A percentile compares a stretch with the other conserved stretches of the same genome.
These are phyloP conservation scores for Megaceryle maxima DNA, from an alignment of 2,113 vertebrate genomes.

Conservation along the genomic window DNA sequence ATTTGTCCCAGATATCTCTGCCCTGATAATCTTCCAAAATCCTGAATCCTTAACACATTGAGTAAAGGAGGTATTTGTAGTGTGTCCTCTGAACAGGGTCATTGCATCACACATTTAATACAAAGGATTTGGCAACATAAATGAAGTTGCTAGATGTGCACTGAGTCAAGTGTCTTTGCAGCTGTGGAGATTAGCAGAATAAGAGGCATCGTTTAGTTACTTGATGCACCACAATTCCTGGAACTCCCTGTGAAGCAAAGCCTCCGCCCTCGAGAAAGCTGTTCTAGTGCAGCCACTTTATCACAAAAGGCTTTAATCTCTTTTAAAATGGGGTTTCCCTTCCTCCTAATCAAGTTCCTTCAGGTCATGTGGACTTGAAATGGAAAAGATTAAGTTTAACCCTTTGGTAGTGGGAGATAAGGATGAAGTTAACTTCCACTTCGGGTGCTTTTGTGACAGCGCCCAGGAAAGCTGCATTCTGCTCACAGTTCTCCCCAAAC, in stretches of 20 bases:
- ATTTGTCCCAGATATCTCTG: not conserved
- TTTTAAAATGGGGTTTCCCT: slow-evolving; percentile 2
- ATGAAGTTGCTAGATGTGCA: not conserved
- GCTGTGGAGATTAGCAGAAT: not conserved
- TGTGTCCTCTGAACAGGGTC: not conserved
- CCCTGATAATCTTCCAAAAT: not conserved
- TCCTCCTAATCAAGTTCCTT: not conserved
- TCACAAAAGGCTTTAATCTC: slow-evolving; percentile 11
- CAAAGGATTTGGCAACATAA: not conserved
- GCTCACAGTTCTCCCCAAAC: not conserved
- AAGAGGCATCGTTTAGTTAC: not conserved
- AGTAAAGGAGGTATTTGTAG: not conserved
- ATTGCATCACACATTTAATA: not conserved
- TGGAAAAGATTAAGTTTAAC: slow-evolving; percentile 18
- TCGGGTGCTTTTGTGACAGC: not conserved
- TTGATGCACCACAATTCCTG: not conserved
- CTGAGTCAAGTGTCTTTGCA: not conserved
- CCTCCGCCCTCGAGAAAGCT: not conserved
- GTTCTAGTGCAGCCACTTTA: not conserved
- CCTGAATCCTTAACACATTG: not conserved
- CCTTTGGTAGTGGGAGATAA: not conserved
- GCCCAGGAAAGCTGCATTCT: not conserved
- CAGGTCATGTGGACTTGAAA: not conserved
- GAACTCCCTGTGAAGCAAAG: not conserved
- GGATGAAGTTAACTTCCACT: not conserved